phyloP scores from a whole-genome alignment of 2,888 invertebrate genomes.

The Galerucella nymphaeae region DNA sequence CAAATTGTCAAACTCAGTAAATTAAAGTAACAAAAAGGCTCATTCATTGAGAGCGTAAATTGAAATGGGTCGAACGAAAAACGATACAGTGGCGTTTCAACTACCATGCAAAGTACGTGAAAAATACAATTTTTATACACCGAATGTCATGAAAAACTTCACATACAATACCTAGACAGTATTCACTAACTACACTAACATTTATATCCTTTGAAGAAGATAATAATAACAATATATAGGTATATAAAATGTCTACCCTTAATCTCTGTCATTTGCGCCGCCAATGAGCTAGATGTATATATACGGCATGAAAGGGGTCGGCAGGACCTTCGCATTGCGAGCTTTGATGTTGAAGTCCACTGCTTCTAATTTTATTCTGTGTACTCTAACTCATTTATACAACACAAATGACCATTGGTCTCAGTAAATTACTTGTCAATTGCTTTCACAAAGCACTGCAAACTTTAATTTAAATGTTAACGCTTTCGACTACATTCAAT shows the following conservation, averaged over 20 bases:
- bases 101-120: not conserved
- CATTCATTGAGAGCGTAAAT: not conserved
- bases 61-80: not conserved
- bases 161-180: not conserved
- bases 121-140: too few relatives aligned
- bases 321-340: conserved; percentile 39
- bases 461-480: conserved; percentile 60
- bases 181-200: not conserved
- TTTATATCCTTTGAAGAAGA: not conserved
- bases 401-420: conserved; percentile 63
- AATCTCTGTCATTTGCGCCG: not conserved
- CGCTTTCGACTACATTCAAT: conserved; percentile 37
- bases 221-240: too few relatives aligned
- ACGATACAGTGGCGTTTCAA: not conserved
- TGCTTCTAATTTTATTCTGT: conserved; percentile 62
- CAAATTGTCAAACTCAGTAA: not conserved
- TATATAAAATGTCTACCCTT: too few relatives aligned
- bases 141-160: too few relatives aligned
- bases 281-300: conserved; percentile 13
- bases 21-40: not conserved
- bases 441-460: conserved; percentile 60
- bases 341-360: conserved; percentile 59
- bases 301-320: conserved; percentile 50
- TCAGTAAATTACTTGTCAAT: conserved; percentile 63
- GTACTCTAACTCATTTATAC: conserved; percentile 61